Evolutionary conservation across 2,797 vertebrate species (phyloP).

Genomic region (Phalloptychus januarius): DNA sequence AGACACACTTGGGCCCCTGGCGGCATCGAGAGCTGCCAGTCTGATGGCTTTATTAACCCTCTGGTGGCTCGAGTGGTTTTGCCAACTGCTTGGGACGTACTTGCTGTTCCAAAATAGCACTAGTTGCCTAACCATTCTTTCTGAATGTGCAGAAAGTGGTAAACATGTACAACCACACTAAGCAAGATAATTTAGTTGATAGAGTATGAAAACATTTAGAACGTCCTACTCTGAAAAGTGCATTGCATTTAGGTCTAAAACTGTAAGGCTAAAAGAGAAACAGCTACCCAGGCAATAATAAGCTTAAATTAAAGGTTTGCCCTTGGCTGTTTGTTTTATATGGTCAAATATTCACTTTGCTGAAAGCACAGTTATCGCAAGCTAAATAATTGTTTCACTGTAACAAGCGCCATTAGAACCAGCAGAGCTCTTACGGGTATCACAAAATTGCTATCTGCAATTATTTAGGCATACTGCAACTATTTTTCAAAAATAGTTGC

Average conservation of each 20-base stretch:
- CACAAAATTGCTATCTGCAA: background rate
- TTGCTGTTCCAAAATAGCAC: conserved; percentile 25
- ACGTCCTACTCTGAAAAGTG: background rate
- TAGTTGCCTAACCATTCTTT: conserved; percentile 4
- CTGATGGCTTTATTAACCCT: conserved; percentile 62
- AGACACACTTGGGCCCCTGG: conserved; percentile 15
- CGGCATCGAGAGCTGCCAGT: conserved; percentile 34
- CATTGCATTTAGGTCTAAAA: background rate
- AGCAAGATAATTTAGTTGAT: background rate
- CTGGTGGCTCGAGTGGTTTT: conserved; percentile 39
- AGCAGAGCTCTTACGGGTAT: background rate
- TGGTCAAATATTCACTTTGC: background rate
- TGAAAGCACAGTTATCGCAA: background rate
- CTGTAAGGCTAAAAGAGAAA: background rate
- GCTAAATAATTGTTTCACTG: background rate
- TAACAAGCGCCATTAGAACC: background rate
- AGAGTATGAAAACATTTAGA: background rate
- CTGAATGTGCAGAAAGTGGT: background rate
- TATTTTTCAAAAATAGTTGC: too few species aligned
- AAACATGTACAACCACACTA: background rate
- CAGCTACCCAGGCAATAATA: background rate
- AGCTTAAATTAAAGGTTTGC: background rate
- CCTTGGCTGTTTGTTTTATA: background rate
- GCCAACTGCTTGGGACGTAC: conserved; percentile 28
- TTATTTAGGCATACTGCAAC: background rate